Conservation (phyloP, 2,888 invertebrate genomes). For the Cryptus viduatorius region DNA sequence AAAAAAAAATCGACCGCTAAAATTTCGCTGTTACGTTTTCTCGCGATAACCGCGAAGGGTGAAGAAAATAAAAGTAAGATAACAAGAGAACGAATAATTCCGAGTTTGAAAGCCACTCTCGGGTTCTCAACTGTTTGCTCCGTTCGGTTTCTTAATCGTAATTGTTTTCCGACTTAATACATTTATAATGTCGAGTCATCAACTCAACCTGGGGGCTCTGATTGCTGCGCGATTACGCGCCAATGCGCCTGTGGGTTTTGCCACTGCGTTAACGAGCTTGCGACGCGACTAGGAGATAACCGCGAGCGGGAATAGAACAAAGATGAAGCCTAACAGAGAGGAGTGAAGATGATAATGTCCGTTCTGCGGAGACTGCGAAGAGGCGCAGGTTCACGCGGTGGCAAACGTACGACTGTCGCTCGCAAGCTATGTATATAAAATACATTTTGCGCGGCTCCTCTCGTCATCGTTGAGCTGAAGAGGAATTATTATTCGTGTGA, state of each 20-base stretch:
- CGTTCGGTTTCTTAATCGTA: conserved; percentile 73
- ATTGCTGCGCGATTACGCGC: conserved; percentile 77
- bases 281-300: conserved; percentile 29
- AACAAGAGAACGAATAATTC: not conserved
- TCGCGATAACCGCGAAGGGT: not conserved
- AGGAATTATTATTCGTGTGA: conserved; percentile 57
- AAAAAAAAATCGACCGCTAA: not conserved
- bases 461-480: not conserved
- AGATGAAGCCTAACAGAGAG: conserved; percentile 23
- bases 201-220: conserved; percentile 74
- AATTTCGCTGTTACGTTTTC: not conserved
- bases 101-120: conserved; percentile 2
- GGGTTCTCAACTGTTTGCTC: conserved; percentile 51
- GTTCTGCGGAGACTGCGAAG: conserved; percentile 22
- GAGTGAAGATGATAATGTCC: conserved; percentile 57
- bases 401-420: conserved; percentile 45
- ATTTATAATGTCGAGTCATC: conserved; percentile 81
- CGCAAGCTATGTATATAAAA: not conserved
- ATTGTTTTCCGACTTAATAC: conserved; percentile 79
- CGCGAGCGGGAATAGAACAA: conserved; percentile 2
- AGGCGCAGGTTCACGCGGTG: conserved; percentile 19
- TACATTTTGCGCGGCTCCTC: not conserved
- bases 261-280: conserved; percentile 77
- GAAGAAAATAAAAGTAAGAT: not conserved
- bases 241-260: conserved; percentile 75